Percentiles rank a stretch among this genome's conserved stretches.
Evolutionary conservation across 2,888 invertebrate species (phyloP).

Genomic region (Ichneumoninae sp.): DNA sequence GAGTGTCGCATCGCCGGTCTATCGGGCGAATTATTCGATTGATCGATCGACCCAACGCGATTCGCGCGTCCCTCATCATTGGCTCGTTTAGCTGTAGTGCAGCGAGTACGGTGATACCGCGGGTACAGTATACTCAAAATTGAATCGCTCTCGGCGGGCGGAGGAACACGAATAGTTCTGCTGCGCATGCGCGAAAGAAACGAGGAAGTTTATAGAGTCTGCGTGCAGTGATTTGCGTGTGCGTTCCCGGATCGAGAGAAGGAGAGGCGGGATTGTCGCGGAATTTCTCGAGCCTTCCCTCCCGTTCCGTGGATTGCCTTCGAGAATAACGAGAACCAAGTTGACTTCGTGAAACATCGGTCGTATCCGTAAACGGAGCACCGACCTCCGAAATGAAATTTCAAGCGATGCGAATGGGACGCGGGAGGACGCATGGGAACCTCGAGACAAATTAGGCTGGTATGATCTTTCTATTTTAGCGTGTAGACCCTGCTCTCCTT

Average conservation of each 20-base stretch:
- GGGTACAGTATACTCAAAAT: not conserved
- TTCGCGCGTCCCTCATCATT: slow-evolving; percentile 32
- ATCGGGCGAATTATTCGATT: slow-evolving; percentile 63
- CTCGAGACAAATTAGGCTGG: slow-evolving; percentile 33
- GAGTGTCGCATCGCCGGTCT: slow-evolving; percentile 38
- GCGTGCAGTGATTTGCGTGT: not conserved
- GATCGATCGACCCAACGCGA: slow-evolving; percentile 64
- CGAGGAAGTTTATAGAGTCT: not conserved
- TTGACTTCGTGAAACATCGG: slow-evolving; percentile 64
- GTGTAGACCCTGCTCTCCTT: not conserved
- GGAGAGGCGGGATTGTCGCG: slow-evolving; percentile 28
- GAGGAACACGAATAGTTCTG: not conserved
- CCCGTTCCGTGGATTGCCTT: slow-evolving; percentile 27
- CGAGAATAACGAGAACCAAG: slow-evolving; percentile 56
- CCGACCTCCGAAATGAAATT: slow-evolving; percentile 62
- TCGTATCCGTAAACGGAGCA: slow-evolving; percentile 62
- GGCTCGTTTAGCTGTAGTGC: slow-evolving; percentile 26
- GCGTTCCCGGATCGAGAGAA: not conserved
- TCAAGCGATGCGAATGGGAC: slow-evolving; percentile 17
- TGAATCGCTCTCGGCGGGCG: not conserved
- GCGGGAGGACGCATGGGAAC: slow-evolving; percentile 13
- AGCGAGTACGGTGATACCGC: not conserved
- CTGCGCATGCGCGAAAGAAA: not conserved
- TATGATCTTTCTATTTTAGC: slow-evolving; percentile 45
- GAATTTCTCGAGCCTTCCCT: slow-evolving; percentile 30